Evolutionary conservation across 1,140 invertebrate species (phyloP), one percentile per base, ranked within the genome.

Genomic region (Eciton burchellii): DNA sequence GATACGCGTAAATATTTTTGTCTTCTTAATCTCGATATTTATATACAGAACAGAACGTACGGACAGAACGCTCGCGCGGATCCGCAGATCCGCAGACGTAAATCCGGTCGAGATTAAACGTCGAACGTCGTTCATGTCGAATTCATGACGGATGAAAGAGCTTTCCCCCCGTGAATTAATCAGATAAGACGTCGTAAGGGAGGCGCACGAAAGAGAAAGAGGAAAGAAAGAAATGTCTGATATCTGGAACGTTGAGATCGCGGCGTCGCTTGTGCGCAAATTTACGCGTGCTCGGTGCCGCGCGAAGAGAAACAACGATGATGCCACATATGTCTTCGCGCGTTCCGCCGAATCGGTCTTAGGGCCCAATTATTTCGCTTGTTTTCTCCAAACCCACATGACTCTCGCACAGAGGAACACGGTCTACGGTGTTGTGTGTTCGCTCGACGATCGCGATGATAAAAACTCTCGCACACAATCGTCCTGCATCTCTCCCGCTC

Each of bases 291-390:
- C 1, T 19, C 5, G n/a, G 41, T 16, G 4, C 41, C 35, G 14
- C 19, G 24, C 8, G 14, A 79, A 81, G 77, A 73, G 49, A 73
- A 81, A 74, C 70, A 73, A 26, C 81, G 19, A 82, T 43, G 70
- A 82, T 52, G 60, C 60, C 59, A 43, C 82, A 63, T 79, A 77
- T 11, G 73, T 79, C 73, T 65, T 77, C 14, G 81, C 87, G 83
- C 65, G 76, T 84, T 82, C 83, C 73, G 82, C 35, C 66, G 87
- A 88, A 88, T 84, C 83, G 81, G 82, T 82, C 83, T 81, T 83
- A 71, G 79, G 60, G 65, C 47, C 85, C 87, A 89, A 89, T 89
- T 89, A 89, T 87, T 87, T 85, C 85, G 85, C 82, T 85, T 85
- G 83, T 87, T 88, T 86, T 73, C 83, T 79, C 59, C 79, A 47